Percentiles rank a stretch among this genome's conserved stretches.
Evolutionary conservation across 2,797 vertebrate species (phyloP).

Genomic region (Acrossocheilus wenchowensis): DNA sequence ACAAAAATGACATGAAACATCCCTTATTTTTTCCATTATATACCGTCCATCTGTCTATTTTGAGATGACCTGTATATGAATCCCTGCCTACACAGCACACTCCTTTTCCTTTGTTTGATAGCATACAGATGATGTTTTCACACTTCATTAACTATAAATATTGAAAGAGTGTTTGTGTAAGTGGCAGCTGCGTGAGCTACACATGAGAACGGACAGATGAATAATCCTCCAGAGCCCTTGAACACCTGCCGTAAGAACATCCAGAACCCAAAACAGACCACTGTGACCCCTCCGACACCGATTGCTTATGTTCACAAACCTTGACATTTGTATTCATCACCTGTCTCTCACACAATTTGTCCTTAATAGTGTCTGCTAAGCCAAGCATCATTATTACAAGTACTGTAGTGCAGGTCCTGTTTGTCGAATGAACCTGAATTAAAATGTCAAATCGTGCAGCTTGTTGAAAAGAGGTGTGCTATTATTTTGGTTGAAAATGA

Average conservation of each 20-base stretch:
- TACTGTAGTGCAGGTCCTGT: background rate
- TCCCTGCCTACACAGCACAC: background rate
- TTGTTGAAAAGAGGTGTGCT: background rate
- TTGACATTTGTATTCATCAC: slow-evolving; percentile 35
- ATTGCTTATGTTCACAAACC: slow-evolving; percentile 24
- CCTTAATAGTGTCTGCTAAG: background rate
- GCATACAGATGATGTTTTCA: background rate
- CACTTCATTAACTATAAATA: slow-evolving; percentile 6
- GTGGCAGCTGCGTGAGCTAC: background rate
- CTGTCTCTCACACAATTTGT: background rate
- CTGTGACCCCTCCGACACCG: background rate
- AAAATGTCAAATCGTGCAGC: background rate
- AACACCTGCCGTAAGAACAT: slow-evolving; percentile 35
- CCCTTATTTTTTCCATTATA: background rate
- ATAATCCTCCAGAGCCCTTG: background rate
- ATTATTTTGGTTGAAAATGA: background rate
- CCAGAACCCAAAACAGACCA: background rate
- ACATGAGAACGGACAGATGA: slow-evolving; percentile 4
- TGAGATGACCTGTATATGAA: background rate
- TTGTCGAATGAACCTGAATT: background rate
- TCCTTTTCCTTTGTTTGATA: background rate
- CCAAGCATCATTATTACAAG: background rate
- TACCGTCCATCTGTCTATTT: background rate
- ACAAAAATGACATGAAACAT: background rate
- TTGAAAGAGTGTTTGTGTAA: background rate